Conservation (phyloP, 2,113 vertebrate genomes). For the Mastomys coucha region DNA sequence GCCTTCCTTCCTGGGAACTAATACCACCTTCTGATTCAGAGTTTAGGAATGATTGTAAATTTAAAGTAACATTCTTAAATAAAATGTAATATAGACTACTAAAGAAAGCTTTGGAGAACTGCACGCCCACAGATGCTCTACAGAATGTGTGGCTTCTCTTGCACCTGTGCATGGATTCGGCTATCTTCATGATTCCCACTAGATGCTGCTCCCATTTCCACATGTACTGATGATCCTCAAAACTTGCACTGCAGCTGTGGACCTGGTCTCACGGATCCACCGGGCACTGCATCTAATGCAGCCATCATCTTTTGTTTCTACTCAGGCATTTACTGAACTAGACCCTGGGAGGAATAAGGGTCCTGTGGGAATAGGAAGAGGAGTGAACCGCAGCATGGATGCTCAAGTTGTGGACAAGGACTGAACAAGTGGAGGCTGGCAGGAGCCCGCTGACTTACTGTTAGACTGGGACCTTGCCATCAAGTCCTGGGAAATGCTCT, state of each 20-base stretch:
- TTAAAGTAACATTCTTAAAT: slow-evolving; percentile 33
- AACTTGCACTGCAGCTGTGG: not conserved
- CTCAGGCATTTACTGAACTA: not conserved
- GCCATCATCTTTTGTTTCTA: not conserved
- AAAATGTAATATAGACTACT: not conserved
- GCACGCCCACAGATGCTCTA: not conserved
- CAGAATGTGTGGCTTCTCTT: not conserved
- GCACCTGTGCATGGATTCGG: no score
- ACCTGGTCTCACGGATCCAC: not conserved
- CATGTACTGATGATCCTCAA: not conserved
- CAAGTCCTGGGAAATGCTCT: not conserved
- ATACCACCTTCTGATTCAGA: slow-evolving; percentile 22
- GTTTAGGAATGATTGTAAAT: not conserved
- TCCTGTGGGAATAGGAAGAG: not conserved
- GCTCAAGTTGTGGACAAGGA: not conserved
- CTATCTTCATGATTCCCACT: not conserved
- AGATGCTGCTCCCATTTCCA: not conserved
- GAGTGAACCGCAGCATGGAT: not conserved
- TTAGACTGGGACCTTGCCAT: rapidly evolving
- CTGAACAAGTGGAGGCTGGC: not conserved
- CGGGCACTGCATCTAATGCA: not conserved
- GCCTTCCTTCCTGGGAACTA: slow-evolving; percentile 9
- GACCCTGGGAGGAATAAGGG: not conserved
- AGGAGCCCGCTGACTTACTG: not conserved
- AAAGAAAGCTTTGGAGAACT: not conserved